Conservation (phyloP, 2,113 vertebrate genomes). For the Gopherus flavomarginatus region DNA sequence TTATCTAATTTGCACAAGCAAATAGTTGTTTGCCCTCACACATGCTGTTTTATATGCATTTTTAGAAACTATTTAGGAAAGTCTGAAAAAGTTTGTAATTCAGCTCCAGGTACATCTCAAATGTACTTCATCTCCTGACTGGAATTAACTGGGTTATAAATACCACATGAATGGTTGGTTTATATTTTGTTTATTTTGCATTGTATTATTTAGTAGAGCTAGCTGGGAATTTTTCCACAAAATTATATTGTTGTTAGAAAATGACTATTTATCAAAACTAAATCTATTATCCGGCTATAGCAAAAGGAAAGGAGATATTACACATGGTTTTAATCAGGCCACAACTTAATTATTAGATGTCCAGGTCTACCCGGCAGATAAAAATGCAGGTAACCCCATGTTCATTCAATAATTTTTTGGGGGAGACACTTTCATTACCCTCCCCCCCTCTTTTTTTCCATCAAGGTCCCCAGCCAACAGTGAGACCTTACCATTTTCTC, state of each 20-base stretch:
- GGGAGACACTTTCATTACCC: no score
- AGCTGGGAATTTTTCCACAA: neutral
- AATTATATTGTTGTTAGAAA: neutral
- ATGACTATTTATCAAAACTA: neutral
- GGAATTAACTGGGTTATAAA: neutral
- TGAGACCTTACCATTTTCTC: no score
- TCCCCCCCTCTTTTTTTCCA: no score
- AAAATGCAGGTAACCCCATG: no score
- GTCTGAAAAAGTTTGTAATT: neutral
- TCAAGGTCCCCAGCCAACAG: no score
- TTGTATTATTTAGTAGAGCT: neutral
- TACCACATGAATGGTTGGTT: neutral
- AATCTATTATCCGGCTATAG: neutral
- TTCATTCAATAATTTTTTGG: no score
- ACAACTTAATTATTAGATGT: no score
- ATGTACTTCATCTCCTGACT: neutral
- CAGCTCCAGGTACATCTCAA: neutral
- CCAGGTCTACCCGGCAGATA: no score
- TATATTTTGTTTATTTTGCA: neutral
- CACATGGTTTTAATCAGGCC: no score
- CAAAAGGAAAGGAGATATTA: no score
- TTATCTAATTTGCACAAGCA: neutral
- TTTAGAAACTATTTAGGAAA: neutral
- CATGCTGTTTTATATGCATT: neutral
- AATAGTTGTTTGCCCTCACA: neutral